Percentiles rank a stretch among this genome's conserved stretches.
phyloP scores from a whole-genome alignment of 2,113 vertebrate genomes.

The Alouatta palliata region DNA sequence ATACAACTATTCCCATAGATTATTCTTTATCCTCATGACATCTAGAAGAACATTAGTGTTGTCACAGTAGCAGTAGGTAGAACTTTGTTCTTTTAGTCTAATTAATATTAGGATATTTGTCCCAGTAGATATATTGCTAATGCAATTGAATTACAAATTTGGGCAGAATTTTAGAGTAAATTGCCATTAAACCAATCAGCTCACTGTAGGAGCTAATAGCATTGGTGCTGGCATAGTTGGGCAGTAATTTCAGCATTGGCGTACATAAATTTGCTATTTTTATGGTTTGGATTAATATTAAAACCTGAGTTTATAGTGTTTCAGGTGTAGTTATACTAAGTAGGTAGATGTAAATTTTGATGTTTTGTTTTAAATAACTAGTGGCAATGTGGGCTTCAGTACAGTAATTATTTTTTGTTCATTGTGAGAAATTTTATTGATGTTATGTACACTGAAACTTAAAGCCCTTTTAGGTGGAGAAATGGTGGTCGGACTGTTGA shows the following conservation, averaged over 20 bases:
- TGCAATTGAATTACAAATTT: neutral
- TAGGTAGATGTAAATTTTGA: neutral
- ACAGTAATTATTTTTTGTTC: neutral
- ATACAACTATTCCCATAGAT: neutral
- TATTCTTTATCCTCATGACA: neutral
- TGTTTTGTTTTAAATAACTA: neutral
- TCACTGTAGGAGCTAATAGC: neutral
- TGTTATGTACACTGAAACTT: slow-evolving; percentile 17
- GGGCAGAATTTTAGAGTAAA: neutral
- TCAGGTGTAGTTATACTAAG: neutral
- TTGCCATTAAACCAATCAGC: neutral
- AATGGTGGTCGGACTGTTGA: neutral
- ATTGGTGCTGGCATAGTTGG: neutral
- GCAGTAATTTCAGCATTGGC: slow-evolving; percentile 3
- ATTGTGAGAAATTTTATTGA: neutral
- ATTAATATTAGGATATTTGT: neutral
- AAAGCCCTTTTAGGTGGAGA: neutral
- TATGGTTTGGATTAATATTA: neutral
- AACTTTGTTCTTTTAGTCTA: neutral
- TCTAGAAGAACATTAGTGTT: neutral
- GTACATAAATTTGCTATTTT: slow-evolving; percentile 23
- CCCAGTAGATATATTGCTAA: neutral
- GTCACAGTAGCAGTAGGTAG: neutral
- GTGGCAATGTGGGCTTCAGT: neutral
- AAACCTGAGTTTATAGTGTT: neutral